These are phyloP conservation scores for Botia kubotai DNA, from an alignment of 2,797 vertebrate species.

Conservation along the genomic window DNA sequence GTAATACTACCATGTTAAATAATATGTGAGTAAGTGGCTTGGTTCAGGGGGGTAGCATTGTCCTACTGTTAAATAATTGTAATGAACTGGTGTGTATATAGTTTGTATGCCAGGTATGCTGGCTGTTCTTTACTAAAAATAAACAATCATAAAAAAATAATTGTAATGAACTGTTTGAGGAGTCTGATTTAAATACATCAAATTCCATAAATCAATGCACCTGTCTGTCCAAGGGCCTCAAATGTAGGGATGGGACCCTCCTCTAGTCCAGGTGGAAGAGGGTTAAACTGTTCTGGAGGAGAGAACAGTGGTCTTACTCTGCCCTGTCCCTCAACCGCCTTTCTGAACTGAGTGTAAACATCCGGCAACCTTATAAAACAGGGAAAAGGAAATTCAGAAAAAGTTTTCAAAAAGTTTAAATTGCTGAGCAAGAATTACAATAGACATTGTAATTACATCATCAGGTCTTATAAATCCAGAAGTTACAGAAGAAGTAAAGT, in stretches of 20 bases:
- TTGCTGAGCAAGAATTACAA: neutral
- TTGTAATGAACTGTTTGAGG: neutral
- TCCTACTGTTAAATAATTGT: neutral
- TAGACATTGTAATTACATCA: neutral
- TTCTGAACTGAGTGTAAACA: constrained; percentile 86
- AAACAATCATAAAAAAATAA: too few relatives aligned
- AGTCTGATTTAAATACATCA: constrained; percentile 8
- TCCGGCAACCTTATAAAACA: constrained; percentile 79
- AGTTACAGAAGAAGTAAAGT: neutral
- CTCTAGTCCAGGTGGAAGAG: constrained; percentile 75
- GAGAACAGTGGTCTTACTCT: constrained; percentile 73
- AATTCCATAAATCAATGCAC: constrained; percentile 59
- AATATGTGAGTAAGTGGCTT: neutral
- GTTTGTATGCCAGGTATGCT: too few relatives aligned
- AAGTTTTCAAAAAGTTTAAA: neutral
- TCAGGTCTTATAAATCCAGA: constrained; percentile 4
- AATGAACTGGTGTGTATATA: too few relatives aligned
- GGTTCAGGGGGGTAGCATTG: neutral
- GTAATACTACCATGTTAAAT: neutral
- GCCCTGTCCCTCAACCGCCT: constrained; percentile 74
- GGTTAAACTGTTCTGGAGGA: constrained; percentile 71
- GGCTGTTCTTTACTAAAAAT: too few relatives aligned
- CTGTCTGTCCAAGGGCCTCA: constrained; percentile 78
- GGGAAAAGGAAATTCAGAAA: neutral
- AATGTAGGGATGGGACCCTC: constrained; percentile 78